These are phyloP conservation scores for Gonatopus flavifemur DNA, from an alignment of 1,140 invertebrate species.

Conservation along the genomic window DNA sequence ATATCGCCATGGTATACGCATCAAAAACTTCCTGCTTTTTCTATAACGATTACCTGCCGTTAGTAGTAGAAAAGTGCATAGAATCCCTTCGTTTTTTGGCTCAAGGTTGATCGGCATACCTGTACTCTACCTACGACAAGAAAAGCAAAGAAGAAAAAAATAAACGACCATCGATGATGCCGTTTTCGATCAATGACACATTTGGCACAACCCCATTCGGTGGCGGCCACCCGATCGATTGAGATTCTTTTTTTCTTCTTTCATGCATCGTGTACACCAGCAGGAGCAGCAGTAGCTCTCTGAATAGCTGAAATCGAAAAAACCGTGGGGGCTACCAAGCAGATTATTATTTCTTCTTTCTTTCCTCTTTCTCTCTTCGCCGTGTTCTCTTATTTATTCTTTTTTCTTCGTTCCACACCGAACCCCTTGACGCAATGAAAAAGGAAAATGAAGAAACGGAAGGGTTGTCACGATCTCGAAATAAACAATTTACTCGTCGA, in stretches of 20 bases:
- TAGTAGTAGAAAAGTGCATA: too few relatives aligned
- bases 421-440: conserved; percentile 17
- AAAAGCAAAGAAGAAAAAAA: too few relatives aligned
- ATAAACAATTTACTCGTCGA: conserved; percentile 26
- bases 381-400: conserved; percentile 24
- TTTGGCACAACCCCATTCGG: conserved; percentile 9
- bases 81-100: too few relatives aligned
- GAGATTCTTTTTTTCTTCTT: conserved; percentile 29
- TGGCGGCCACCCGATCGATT: conserved; percentile 23
- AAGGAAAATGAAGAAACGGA: too few relatives aligned
- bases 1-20: too few relatives aligned
- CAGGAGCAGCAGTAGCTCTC: too few relatives aligned
- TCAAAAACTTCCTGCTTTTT: too few relatives aligned
- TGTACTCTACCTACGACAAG: too few relatives aligned
- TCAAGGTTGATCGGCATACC: too few relatives aligned
- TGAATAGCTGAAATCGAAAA: too few relatives aligned
- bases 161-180: conserved; percentile 27
- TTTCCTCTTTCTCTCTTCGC: not conserved
- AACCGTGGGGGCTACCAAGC: not conserved
- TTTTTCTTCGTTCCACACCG: not conserved
- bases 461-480: conserved; percentile 5
- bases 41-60: too few relatives aligned
- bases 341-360: conserved; percentile 27
- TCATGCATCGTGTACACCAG: conserved; percentile 26
- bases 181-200: conserved; percentile 29